Percentiles rank a stretch among this genome's conserved stretches.
Evolutionary conservation across 2,797 vertebrate genomes (phyloP).

Genomic region (Acipenser oxyrinchus): DNA sequence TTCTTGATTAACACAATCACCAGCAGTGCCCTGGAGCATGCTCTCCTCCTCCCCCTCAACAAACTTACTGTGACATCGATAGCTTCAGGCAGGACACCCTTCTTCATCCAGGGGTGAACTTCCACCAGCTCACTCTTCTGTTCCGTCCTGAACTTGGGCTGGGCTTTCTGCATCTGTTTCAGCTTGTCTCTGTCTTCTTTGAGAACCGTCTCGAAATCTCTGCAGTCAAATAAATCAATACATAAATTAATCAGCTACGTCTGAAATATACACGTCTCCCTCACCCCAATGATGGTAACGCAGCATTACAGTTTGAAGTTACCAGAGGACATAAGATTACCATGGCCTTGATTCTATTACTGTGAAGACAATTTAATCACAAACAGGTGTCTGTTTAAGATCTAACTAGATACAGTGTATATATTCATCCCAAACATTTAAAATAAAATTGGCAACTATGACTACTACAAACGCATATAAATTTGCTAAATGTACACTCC

Average conservation of each 20-base stretch:
- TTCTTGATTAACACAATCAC: no score
- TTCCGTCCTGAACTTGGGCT: conserved; percentile 70
- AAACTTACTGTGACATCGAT: conserved; percentile 30
- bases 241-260: background rate
- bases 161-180: conserved; percentile 52
- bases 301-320: background rate
- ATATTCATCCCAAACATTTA: background rate
- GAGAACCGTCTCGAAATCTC: conserved; percentile 66
- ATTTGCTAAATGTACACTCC: background rate
- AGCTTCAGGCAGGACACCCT: conserved; percentile 55
- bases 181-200: conserved; percentile 74
- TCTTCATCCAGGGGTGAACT: conserved; percentile 71
- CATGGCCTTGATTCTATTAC: no score
- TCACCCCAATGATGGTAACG: background rate
- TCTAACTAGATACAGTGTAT: background rate
- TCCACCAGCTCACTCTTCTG: conserved; percentile 73
- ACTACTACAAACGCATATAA: background rate
- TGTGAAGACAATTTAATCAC: no score
- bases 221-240: conserved; percentile 32
- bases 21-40: no score
- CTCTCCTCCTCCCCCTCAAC: no score
- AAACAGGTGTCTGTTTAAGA: background rate
- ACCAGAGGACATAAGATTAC: background rate
- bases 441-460: background rate
- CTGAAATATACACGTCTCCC: background rate